Evolutionary conservation across 2,888 invertebrate species (phyloP).

Genomic region (Lymantria dispar): DNA sequence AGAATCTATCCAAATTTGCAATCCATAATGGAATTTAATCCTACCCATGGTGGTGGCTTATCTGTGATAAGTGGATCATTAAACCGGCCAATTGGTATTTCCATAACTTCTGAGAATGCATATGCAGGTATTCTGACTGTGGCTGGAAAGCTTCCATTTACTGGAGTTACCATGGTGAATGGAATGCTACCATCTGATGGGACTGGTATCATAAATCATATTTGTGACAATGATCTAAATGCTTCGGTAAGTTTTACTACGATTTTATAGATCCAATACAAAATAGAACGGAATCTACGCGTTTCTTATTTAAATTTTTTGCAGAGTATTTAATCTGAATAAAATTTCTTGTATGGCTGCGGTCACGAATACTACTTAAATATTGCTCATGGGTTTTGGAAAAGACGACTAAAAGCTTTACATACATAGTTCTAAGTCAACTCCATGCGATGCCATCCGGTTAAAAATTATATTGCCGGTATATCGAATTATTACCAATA

Average conservation of each 20-base stretch:
- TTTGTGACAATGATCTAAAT: background rate
- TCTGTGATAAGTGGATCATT: slow-evolving; percentile 39
- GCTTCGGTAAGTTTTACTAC: background rate
- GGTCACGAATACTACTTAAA: too few species aligned
- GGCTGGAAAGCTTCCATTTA: slow-evolving; percentile 27
- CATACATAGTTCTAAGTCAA: too few species aligned
- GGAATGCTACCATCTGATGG: background rate
- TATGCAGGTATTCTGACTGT: slow-evolving; percentile 41
- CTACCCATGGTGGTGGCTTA: slow-evolving; percentile 31
- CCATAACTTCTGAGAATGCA: slow-evolving; percentile 42
- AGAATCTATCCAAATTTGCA: background rate
- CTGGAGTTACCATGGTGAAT: background rate
- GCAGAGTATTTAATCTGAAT: too few species aligned
- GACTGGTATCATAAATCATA: background rate
- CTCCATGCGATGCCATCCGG: too few species aligned
- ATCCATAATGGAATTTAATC: slow-evolving; percentile 5
- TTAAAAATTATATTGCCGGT: too few species aligned
- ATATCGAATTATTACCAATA: too few species aligned
- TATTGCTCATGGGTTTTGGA: too few species aligned
- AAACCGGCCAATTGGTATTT: slow-evolving; percentile 41
- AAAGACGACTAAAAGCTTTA: too few species aligned
- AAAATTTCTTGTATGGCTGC: too few species aligned
- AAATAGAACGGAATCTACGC: too few species aligned
- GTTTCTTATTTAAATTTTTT: too few species aligned
- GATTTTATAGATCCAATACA: too few species aligned